Percentiles rank a stretch among this genome's conserved stretches.
These are phyloP conservation scores for Neosilurus mollespiculum DNA, from an alignment of 2,797 vertebrate genomes.

Conservation along the genomic window DNA sequence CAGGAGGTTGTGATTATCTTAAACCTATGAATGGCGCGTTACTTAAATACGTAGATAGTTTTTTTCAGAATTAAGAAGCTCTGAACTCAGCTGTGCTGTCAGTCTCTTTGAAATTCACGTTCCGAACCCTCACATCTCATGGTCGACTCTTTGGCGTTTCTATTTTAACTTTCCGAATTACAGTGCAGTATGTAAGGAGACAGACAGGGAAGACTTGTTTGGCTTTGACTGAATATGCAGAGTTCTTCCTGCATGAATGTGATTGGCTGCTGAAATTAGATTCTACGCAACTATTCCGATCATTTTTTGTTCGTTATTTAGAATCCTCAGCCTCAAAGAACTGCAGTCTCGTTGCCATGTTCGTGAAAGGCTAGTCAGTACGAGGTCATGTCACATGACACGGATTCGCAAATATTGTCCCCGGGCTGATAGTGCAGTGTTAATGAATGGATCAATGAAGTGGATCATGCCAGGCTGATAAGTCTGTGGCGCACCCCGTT, in stretches of 20 bases:
- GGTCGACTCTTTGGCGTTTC: conserved; percentile 52
- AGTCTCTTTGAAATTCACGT: conserved; percentile 54
- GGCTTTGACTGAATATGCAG: conserved; percentile 43
- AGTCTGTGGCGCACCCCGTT: conserved; percentile 65
- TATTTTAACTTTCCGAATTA: conserved; percentile 53
- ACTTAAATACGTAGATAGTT: conserved; percentile 50
- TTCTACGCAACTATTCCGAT: not conserved
- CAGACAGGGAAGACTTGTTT: conserved; percentile 53
- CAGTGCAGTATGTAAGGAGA: conserved; percentile 52
- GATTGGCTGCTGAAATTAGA: conserved; percentile 18
- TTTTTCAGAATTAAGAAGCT: conserved; percentile 52
- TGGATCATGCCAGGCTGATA: conserved; percentile 70
- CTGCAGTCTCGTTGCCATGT: not conserved
- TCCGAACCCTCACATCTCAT: conserved; percentile 51
- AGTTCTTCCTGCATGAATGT: conserved; percentile 36
- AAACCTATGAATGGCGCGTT: conserved; percentile 40
- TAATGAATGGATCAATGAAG: conserved; percentile 75
- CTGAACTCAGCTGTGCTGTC: conserved; percentile 49
- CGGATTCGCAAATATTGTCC: conserved; percentile 74
- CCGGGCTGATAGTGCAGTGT: conserved; percentile 69
- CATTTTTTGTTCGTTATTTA: not conserved
- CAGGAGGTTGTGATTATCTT: conserved; percentile 32
- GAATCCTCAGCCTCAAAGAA: conserved; percentile 9
- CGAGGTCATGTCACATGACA: conserved; percentile 50
- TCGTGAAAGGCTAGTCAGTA: conserved; percentile 12